Percentiles rank a stretch among this genome's conserved stretches.
These are phyloP conservation scores for Cynocephalus volans DNA, from an alignment of 2,113 vertebrate species.

Conservation along the genomic window DNA sequence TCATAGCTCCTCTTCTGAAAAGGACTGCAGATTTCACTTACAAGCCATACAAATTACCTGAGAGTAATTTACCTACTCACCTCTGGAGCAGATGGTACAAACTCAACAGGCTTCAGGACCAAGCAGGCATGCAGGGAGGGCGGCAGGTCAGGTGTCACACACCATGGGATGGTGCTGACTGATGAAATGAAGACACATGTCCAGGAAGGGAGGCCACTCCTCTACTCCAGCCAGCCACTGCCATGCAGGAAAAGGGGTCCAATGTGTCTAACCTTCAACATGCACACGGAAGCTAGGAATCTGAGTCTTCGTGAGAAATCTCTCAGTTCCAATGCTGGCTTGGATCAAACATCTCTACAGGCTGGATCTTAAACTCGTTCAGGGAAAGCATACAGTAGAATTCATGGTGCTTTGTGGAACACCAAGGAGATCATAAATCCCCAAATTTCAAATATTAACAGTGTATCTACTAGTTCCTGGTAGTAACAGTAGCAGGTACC, in stretches of 20 bases:
- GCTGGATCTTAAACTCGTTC: not conserved
- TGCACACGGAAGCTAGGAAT: not conserved
- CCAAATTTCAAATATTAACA: not conserved
- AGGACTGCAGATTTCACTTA: not conserved
- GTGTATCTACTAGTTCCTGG: not conserved
- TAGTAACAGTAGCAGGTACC: not conserved
- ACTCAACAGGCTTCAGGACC: not conserved
- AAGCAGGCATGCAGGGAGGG: not conserved
- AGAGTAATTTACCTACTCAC: not conserved
- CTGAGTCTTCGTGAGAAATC: not conserved
- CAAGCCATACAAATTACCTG: not conserved
- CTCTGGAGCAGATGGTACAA: not conserved
- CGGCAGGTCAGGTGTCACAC: not conserved
- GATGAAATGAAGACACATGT: not conserved
- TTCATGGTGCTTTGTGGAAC: not conserved
- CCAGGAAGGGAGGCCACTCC: not conserved
- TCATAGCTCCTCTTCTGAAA: not conserved
- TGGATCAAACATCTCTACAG: not conserved
- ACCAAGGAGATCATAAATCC: not conserved
- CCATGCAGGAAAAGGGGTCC: not conserved
- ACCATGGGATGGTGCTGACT: accelerated
- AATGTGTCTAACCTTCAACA: not conserved
- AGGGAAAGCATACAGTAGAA: not conserved
- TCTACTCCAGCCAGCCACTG: not conserved
- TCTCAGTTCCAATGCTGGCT: not conserved